Base-by-base conservation (phyloP, 2,888 invertebrate genomes). In the Drosophila mimetica region DNA sequence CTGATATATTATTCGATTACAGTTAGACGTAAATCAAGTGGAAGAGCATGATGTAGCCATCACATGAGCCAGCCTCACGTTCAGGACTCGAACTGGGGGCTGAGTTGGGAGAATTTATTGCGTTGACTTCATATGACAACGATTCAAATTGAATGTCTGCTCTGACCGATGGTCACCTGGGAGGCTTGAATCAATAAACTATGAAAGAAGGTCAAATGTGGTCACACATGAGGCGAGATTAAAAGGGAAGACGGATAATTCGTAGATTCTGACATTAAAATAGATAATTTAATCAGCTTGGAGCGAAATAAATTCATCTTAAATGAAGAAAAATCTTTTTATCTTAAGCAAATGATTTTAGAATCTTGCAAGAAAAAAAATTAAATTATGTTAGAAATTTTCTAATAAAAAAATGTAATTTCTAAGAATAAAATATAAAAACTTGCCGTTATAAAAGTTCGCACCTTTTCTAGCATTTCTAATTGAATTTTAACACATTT, bases 1-100 rank as follows among this genome's bases (percentile, higher is more conserved):
- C 83, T 83, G 83, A 81, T 85, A 83, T 81, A 84, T 84, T 83
- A 83, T 85, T 76, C 86, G 79, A 79, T 85, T 84, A 84, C 83
- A 85, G 86, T 84, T 84, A 85, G 83, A 76, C 85, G 84, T 85
- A 83, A 85, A 83, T 84, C 86, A 84, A 81, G 83, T 83, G 86
- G 83, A 83, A 84, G 81, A 72, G 70, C 77, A 79, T 81, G 85
- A 83, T 84, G 79, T 79, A 82, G 82, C 84, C 80, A 78, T 80
- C 84, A 82, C 53, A 28, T 42, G 48, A 42, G 37, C 25, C n/a
- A 36, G 28, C n/a, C n/a, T n/a, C n/a, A n/a, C n/a, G 25, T 55
- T 50, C 50, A 20, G 28, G 30, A 55, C 13, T 18, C 14, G 54
- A 34, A 36, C 36, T 34, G 34, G 9, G 39, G 9, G 7, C 14